Conservation (phyloP, 92 coral and sea anemone species). For the Muricea muricata region DNA sequence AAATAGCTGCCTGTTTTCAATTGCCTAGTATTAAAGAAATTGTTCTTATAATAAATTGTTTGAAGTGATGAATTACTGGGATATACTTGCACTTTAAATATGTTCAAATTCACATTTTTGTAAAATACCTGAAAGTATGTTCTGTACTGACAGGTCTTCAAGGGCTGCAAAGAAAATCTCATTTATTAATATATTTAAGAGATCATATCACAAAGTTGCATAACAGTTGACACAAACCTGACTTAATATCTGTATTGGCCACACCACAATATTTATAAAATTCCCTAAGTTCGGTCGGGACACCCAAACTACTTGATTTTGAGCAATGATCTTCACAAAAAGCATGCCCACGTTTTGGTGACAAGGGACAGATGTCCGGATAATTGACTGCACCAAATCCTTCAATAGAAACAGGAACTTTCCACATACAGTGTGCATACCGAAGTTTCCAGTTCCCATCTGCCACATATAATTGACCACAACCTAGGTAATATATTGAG, state of each 20-base stretch:
- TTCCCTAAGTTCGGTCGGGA: conserved; percentile 25
- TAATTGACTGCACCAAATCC: conserved; percentile 44
- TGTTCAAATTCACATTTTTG: too few relatives aligned
- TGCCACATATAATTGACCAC: conserved; percentile 47
- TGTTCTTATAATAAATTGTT: too few relatives aligned
- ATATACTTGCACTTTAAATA: too few relatives aligned
- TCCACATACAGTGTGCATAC: conserved; percentile 53
- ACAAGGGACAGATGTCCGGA: conserved; percentile 46
- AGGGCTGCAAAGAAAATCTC: background rate
- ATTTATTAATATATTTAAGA: background rate
- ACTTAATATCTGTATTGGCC: background rate
- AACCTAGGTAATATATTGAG: conserved; percentile 20
- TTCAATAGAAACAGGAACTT: conserved; percentile 43
- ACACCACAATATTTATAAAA: conserved; percentile 1
- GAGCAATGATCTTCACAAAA: conserved; percentile 33
- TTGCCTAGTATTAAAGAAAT: too few relatives aligned
- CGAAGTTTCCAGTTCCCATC: conserved; percentile 56
- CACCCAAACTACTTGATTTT: background rate
- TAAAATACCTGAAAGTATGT: background rate
- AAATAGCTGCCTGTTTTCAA: too few relatives aligned
- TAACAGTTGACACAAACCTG: background rate
- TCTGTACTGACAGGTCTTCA: background rate
- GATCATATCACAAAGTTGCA: too few relatives aligned
- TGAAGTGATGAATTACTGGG: too few relatives aligned
- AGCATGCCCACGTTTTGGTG: conserved; percentile 50